phyloP scores from a whole-genome alignment of 2,797 vertebrate genomes.

The Pristis pectinata region DNA sequence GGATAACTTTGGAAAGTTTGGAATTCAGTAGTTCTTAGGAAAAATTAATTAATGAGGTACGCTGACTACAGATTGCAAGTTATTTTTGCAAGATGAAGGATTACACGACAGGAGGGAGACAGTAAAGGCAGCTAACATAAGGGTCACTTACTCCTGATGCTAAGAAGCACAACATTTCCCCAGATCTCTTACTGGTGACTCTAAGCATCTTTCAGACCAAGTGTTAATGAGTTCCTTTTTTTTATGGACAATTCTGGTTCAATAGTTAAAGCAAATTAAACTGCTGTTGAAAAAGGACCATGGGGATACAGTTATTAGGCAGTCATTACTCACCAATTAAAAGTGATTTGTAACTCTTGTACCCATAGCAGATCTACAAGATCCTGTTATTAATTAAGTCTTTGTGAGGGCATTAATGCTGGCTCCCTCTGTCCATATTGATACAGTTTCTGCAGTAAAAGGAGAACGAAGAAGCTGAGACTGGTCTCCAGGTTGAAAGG shows the following conservation, averaged over 20 bases:
- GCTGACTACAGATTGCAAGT: too few relatives aligned
- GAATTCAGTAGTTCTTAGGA: too few relatives aligned
- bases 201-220: neutral
- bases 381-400: neutral
- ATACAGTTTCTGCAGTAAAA: neutral
- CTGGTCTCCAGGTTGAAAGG: neutral
- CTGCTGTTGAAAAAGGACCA: neutral
- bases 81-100: too few relatives aligned
- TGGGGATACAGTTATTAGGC: too few relatives aligned
- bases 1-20: too few relatives aligned
- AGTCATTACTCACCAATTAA: neutral
- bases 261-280: neutral
- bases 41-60: too few relatives aligned
- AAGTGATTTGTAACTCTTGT: neutral
- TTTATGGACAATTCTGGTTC: neutral
- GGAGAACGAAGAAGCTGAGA: too few relatives aligned
- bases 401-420: neutral
- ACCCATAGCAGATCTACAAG: neutral
- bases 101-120: neutral
- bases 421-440: neutral
- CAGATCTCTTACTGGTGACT: neutral
- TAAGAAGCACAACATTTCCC: neutral
- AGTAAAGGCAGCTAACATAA: neutral
- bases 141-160: neutral
- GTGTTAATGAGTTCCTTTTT: neutral